Conservation (phyloP, 2,797 vertebrate species). For the Pristis pectinata region DNA sequence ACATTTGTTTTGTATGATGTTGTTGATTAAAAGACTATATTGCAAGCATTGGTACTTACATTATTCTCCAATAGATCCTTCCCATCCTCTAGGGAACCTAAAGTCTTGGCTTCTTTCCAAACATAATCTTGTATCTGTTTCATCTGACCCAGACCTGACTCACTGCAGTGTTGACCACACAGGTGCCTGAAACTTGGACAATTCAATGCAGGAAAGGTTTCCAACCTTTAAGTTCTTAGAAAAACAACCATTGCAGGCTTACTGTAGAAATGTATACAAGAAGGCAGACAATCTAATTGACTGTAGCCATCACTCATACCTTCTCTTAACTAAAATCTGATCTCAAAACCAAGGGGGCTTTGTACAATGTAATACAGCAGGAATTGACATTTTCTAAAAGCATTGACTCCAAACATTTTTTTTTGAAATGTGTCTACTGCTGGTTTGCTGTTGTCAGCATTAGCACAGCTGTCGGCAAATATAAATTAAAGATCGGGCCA, state of each 20-base stretch:
- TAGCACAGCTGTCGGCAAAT: conserved; percentile 37
- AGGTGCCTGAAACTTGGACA: not conserved
- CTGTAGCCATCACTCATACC: not conserved
- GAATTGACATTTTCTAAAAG: not conserved
- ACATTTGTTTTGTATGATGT: not conserved
- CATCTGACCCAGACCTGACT: not conserved
- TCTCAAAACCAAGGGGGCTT: not conserved
- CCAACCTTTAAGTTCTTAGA: not conserved
- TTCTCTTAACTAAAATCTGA: not conserved
- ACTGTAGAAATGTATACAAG: not conserved
- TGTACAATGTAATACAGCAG: not conserved
- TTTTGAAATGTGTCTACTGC: not conserved
- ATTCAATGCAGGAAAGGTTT: not conserved
- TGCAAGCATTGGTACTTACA: not conserved
- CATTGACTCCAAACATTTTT: not conserved
- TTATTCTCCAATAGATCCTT: not conserved
- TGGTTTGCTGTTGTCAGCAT: conserved; percentile 35
- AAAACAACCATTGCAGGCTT: not conserved
- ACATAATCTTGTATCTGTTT: not conserved
- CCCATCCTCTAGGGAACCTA: not conserved
- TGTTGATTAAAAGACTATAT: not conserved
- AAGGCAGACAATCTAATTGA: not conserved
- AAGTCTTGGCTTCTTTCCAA: not conserved
- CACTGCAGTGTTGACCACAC: not conserved
- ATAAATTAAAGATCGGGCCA: not conserved